These are phyloP conservation scores for Plagiodera versicolora DNA, from an alignment of 2,888 invertebrate genomes.

Conservation along the genomic window DNA sequence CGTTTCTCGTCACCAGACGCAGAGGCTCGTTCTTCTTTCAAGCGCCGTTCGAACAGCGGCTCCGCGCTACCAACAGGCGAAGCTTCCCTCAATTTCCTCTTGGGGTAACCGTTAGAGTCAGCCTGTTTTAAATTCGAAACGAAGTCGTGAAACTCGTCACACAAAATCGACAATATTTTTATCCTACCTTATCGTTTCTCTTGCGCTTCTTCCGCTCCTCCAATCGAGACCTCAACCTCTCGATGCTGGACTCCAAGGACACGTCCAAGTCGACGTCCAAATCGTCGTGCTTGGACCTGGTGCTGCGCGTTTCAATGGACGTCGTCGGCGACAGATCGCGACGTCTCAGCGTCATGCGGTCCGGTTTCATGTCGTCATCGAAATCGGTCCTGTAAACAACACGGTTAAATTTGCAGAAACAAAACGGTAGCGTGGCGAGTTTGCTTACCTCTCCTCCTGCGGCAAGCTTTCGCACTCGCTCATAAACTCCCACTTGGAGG, in stretches of 20 bases:
- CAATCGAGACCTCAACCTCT: conserved; percentile 39
- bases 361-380: conserved; percentile 9
- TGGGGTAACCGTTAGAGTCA: conserved; percentile 44
- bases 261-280: conserved; percentile 39
- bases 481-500: conserved; percentile 62
- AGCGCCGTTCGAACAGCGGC: conserved; percentile 44
- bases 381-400: conserved; percentile 3
- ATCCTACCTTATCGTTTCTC: conserved; percentile 15
- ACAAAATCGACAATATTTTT: too few relatives aligned
- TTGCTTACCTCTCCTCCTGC: conserved; percentile 60
- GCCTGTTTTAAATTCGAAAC: conserved; percentile 13
- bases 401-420: too few relatives aligned
- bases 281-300: conserved; percentile 33
- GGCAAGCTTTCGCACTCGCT: conserved; percentile 66
- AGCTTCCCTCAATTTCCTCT: conserved; percentile 61
- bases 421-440: too few relatives aligned
- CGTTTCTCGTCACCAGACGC: conserved; percentile 52
- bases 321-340: conserved; percentile 38
- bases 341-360: conserved; percentile 30
- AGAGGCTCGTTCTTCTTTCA: conserved; percentile 46
- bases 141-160: too few relatives aligned
- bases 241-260: conserved; percentile 46
- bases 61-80: conserved; percentile 65
- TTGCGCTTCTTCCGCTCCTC: conserved; percentile 43
- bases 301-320: conserved; percentile 39